Evolutionary conservation across 2,888 invertebrate genomes (phyloP).

Genomic region (Halictus quadricinctus): DNA sequence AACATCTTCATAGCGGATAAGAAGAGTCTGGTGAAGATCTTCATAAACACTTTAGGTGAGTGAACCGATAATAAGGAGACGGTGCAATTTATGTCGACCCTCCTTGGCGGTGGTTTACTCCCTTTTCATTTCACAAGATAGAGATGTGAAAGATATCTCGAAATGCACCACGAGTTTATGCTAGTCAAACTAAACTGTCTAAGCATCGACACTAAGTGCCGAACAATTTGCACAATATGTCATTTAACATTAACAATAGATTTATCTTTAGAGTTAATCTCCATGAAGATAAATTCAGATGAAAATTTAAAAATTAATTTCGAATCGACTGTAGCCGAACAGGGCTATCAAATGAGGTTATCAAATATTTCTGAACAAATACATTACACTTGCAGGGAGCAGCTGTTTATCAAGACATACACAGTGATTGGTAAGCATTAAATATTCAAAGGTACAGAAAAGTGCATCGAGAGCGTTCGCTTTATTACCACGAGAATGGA

Average conservation of each 20-base stretch:
- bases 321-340: background rate
- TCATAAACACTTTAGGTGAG: background rate
- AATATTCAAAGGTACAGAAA: slow-evolving; percentile 49
- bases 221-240: no score
- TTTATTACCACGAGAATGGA: slow-evolving; percentile 65
- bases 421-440: slow-evolving; percentile 29
- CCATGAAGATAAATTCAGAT: background rate
- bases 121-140: background rate
- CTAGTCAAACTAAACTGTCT: no score
- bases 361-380: background rate
- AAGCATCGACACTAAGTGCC: no score
- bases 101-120: background rate
- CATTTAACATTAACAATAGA: no score
- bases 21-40: background rate
- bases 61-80: background rate
- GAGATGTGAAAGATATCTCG: background rate
- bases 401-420: background rate
- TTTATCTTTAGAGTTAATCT: background rate
- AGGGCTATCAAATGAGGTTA: background rate
- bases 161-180: background rate
- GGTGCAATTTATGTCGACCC: background rate
- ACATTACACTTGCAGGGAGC: background rate
- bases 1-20: background rate
- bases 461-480: slow-evolving; percentile 53
- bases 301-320: background rate